Base-by-base conservation (phyloP, 2,797 vertebrate genomes). In the Microhierax caerulescens region DNA sequence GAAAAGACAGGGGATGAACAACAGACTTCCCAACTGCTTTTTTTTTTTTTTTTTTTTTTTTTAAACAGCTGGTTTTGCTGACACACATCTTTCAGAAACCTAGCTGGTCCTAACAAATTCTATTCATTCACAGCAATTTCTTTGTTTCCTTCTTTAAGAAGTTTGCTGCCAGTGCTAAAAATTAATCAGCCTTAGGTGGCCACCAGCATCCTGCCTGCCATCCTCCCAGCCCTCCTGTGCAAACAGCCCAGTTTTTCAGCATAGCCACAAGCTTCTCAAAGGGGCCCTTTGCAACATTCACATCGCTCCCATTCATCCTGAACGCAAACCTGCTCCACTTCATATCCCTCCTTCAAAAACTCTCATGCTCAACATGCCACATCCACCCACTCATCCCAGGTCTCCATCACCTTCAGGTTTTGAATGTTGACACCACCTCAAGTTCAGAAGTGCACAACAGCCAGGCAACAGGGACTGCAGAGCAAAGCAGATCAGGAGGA, bases 321-420 rank as follows among this genome's bases (percentile, higher is more conserved):
- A 81, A 69, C 0, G 0, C 37, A 93, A 95, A 95, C 91, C 91
- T 92, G 81, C 81, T 67, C 86, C 41, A 2, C 93, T 89, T 92
- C 93, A 89, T 94, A 90, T 30, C 88, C 75, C 68, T 92, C 86
- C 84, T 94, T 69, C 85, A 83, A 92, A 94, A 96, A 74, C 37
- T 82, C 85, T 74, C 65, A 64, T 60, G 56, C 77, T 93, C 68
- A 70, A 53, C 75, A 21, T 50, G 68, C 75, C 81, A 87, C 39
- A 80, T 65, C 75, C 78, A 80, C 95, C 84, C 75, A 85, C 88
- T 72, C 60, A 64, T 24, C 32, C 48, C 32, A 53, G 61, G 20
- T 36, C 76, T 78, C 69, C 4, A 1, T 20, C 68, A 91, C n/a
- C 47, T 84, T 90, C 60, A 28, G 48, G 74, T 56, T 85, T 41